Evolutionary conservation across 2,888 invertebrate species (phyloP), one percentile per base, ranked within the genome.

Genomic region (Papilio gigon): DNA sequence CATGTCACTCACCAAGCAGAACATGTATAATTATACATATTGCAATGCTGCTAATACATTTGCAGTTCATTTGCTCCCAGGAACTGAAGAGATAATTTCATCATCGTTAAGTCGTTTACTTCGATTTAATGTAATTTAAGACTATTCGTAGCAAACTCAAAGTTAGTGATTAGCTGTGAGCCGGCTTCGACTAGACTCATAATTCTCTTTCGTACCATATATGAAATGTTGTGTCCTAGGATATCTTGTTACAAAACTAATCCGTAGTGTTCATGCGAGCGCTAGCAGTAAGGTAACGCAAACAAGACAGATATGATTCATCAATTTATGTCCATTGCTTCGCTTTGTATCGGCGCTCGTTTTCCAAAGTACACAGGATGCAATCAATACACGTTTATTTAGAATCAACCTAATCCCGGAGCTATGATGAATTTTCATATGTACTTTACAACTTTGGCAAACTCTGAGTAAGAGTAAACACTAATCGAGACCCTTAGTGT

Each of bases 81-180:
- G n/a, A 27, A 35, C 33, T 44, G n/a, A 25, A 66, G 27, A 8
- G n/a, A 40, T 63, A 68, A 58, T 11, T 58, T 64, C 44, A 47
- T 68, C 44, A 58, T 42, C 22, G 27, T 44, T 33, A 58, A 44
- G 33, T 47, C 59, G 47, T 35, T 66, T 47, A 66, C 47, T 14
- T 66, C 6, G 44, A 17, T 66, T 59, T 58, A 65, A 65, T 58
- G 59, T 35, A 59, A 66, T 66, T 22, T 47, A 35, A 44, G 65
- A 22, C 58, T 58, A 58, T 65, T 58, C 30, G 30, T 1, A 33
- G 65, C 63, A 25, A 58, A 27, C 37, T 63, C 63, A 58, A 64
- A 44, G 68, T 59, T 53, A 17, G 47, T 37, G 37, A 63, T 63
- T 68, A 68, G 44, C 44, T 47, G 58, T 59, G 17, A 35, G 58